A percentile compares a stretch with the other conserved stretches of the same genome.
These are phyloP conservation scores for Cabera pusaria DNA, from an alignment of 2,888 invertebrate species.

Conservation along the genomic window DNA sequence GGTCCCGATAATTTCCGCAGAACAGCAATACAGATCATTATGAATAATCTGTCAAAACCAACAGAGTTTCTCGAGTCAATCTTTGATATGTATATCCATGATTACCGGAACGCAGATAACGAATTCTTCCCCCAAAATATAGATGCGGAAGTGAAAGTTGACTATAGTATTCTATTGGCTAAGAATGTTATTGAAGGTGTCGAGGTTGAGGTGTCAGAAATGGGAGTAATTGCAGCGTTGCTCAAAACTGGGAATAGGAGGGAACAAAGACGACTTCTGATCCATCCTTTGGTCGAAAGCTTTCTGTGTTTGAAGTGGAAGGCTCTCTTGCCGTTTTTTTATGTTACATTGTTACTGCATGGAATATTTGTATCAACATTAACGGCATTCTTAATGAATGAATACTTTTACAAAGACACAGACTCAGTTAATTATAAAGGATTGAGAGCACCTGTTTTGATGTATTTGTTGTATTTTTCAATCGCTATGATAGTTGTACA, in stretches of 20 bases:
- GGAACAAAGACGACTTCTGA: slow-evolving; percentile 49
- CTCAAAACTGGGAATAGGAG: slow-evolving; percentile 49
- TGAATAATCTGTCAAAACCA: slow-evolving; percentile 64
- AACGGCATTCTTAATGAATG: slow-evolving; percentile 44
- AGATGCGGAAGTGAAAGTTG: slow-evolving; percentile 53
- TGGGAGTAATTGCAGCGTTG: slow-evolving; percentile 30
- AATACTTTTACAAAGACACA: slow-evolving; percentile 35
- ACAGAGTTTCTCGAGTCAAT: slow-evolving; percentile 67
- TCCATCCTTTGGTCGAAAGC: slow-evolving; percentile 65
- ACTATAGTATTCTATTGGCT: slow-evolving; percentile 50
- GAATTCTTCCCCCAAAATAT: slow-evolving; percentile 55
- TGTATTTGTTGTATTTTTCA: slow-evolving; percentile 9
- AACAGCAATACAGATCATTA: slow-evolving; percentile 52
- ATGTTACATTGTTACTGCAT: slow-evolving; percentile 49
- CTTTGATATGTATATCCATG: slow-evolving; percentile 66
- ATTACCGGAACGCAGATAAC: slow-evolving; percentile 35
- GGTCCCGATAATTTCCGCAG: slow-evolving; percentile 36
- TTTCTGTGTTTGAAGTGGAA: slow-evolving; percentile 64
- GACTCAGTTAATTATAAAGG: neutral
- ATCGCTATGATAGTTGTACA: slow-evolving; percentile 8
- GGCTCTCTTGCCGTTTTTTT: slow-evolving; percentile 54
- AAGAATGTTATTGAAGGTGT: slow-evolving; percentile 4
- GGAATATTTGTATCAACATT: slow-evolving; percentile 52
- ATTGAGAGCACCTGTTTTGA: slow-evolving; percentile 8
- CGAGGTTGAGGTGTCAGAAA: slow-evolving; percentile 11